These are phyloP conservation scores for Delichon dasypus DNA, from an alignment of 2,797 vertebrate species.

Conservation along the genomic window DNA sequence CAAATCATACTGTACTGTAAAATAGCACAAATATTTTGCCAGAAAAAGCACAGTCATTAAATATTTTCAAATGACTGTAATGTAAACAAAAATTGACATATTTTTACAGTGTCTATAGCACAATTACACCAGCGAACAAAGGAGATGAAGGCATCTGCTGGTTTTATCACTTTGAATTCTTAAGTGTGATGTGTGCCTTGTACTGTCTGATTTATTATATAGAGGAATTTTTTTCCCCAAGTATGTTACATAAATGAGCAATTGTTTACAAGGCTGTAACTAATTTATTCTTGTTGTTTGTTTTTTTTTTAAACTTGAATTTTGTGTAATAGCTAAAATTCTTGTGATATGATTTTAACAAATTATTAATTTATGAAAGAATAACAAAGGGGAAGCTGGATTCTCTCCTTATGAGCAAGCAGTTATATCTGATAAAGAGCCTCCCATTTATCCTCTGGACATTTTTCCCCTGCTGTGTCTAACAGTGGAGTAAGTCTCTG, in stretches of 20 bases:
- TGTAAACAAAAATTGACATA: constrained; percentile 37
- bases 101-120: constrained; percentile 63
- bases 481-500: constrained; percentile 66
- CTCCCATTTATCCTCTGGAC: constrained; percentile 41
- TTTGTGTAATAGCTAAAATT: constrained; percentile 76
- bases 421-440: constrained; percentile 60
- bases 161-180: constrained; percentile 68
- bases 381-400: constrained; percentile 80
- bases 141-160: constrained; percentile 53
- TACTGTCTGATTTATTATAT: constrained; percentile 90
- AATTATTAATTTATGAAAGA: constrained; percentile 83
- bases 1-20: constrained; percentile 31
- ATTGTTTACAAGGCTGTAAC: constrained; percentile 88
- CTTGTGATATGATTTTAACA: constrained; percentile 79
- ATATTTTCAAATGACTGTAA: constrained; percentile 55
- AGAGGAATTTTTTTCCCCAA: constrained; percentile 64
- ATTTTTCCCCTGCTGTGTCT: constrained; percentile 58
- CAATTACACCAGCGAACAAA: constrained; percentile 45
- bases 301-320: constrained; percentile 77
- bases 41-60: constrained; percentile 65
- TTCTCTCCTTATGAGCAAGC: constrained; percentile 75
- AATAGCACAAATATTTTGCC: constrained; percentile 72
- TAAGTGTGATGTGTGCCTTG: constrained; percentile 90
- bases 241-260: constrained; percentile 79
- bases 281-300: constrained; percentile 85